These are phyloP conservation scores for Chloroceryle inda DNA, from an alignment of 2,797 vertebrate species.

Conservation along the genomic window DNA sequence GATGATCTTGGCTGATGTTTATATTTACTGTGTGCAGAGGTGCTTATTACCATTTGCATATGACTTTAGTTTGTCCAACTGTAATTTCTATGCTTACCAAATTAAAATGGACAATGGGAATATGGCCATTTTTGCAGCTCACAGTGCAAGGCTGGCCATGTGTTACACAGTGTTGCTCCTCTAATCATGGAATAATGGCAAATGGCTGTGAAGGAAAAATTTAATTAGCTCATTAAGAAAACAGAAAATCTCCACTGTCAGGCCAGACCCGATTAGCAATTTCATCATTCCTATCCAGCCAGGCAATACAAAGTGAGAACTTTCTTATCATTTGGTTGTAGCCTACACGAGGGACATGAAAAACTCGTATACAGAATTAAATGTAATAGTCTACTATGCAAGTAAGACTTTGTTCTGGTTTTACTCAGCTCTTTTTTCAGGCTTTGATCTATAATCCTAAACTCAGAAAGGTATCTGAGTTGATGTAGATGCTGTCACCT, in stretches of 20 bases:
- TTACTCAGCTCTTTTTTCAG: background rate
- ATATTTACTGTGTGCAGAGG: background rate
- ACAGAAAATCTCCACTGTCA: slow-evolving; percentile 11
- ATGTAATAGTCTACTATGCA: background rate
- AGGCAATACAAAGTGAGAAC: background rate
- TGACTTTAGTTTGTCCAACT: background rate
- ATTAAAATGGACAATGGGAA: slow-evolving; percentile 9
- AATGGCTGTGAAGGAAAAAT: slow-evolving; percentile 15
- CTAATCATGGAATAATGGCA: slow-evolving; percentile 1
- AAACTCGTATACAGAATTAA: background rate
- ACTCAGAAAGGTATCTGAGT: background rate
- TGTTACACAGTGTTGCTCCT: background rate
- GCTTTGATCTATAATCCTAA: background rate
- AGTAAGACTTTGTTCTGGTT: background rate
- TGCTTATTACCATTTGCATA: background rate
- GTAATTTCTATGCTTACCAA: slow-evolving; percentile 23
- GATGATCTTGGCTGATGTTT: background rate
- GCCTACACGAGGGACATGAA: background rate
- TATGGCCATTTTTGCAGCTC: background rate
- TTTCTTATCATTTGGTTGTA: background rate
- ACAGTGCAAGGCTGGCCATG: background rate
- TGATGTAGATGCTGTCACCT: background rate
- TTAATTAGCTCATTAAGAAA: slow-evolving; percentile 49
- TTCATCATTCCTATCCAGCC: background rate
- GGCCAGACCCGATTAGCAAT: background rate